Percentiles rank a stretch among this genome's conserved stretches.
Conservation (phyloP, 2,797 vertebrate genomes). For the Phataginus tricuspis region DNA sequence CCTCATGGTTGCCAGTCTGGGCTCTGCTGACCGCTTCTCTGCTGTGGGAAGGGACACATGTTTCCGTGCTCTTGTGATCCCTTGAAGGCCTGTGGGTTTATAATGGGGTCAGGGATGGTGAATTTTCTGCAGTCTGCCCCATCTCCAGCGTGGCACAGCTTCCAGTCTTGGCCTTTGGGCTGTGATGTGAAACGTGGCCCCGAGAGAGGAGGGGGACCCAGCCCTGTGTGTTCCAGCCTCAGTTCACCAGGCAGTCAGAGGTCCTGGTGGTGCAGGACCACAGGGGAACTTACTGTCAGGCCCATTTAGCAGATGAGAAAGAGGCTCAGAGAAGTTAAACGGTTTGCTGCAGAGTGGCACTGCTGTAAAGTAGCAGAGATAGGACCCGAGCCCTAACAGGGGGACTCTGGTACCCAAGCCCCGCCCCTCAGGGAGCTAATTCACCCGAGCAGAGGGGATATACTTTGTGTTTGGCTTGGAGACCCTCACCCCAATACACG, state of each 20-base stretch:
- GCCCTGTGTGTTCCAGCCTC: not conserved
- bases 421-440: not conserved
- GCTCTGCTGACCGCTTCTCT: not conserved
- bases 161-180: not conserved
- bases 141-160: not conserved
- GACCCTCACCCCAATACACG: no score
- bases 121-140: not conserved
- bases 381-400: not conserved
- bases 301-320: not conserved
- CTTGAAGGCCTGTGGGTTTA: not conserved
- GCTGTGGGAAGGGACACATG: not conserved
- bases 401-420: not conserved
- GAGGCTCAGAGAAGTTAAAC: not conserved
- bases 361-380: not conserved
- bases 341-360: not conserved
- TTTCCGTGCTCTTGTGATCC: not conserved
- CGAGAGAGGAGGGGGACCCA: not conserved
- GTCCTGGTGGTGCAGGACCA: not conserved
- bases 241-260: not conserved
- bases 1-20: not conserved
- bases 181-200: not conserved
- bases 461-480: not conserved
- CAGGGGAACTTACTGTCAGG: not conserved
- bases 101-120: not conserved
- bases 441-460: not conserved